Evolutionary conservation across 2,113 vertebrate genomes (phyloP), one percentile per base, ranked within the genome.

Genomic region (Erinaceus europaeus): DNA sequence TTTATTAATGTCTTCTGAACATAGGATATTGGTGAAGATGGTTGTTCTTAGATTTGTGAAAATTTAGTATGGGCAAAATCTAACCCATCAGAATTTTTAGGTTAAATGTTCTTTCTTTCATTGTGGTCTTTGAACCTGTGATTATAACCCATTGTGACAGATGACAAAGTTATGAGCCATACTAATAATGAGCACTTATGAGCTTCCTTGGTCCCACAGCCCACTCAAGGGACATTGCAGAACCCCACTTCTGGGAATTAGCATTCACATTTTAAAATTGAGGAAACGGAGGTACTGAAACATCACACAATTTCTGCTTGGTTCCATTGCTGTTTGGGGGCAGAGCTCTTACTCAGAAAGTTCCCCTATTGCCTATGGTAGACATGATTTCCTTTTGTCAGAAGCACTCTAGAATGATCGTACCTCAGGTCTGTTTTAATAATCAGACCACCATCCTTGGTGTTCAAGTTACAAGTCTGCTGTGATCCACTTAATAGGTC

Each of bases 391-490:
- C 0, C 46, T 27, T 46, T 11, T 38, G 4, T 57, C 25, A 46
- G 25, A 67, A 68, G 36, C 14, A 12, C 25, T 57, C 23, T 5
- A 6, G 27, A 10, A n/a, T 15, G 59, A n/a, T 7, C 36, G 84
- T 72, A 18, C 55, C 29, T 57, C 25, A 10, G 55, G 55, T 57
- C 55, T 57, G 20, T 52, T 52, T 78, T 27, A 36, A 2, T 29
- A 17, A 9, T 15, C 10, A 67, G 5, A 46, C 36, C n/a, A 32
- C 36, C 53, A 46, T n/a, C n/a, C 38, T 72, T 5, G 17, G 38
- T 3, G 17, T 4, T 13, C 36, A 18, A 38, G 6, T 9, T 18
- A n/a, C 0, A 6, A 64, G n/a, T 62, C 14, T 20, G 9, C 42
- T 20, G 10, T 75, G 10, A 36, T 27, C 14, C 11, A 40, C 6